phyloP scores from a whole-genome alignment of 2,113 vertebrate species.

The Mastomys coucha region DNA sequence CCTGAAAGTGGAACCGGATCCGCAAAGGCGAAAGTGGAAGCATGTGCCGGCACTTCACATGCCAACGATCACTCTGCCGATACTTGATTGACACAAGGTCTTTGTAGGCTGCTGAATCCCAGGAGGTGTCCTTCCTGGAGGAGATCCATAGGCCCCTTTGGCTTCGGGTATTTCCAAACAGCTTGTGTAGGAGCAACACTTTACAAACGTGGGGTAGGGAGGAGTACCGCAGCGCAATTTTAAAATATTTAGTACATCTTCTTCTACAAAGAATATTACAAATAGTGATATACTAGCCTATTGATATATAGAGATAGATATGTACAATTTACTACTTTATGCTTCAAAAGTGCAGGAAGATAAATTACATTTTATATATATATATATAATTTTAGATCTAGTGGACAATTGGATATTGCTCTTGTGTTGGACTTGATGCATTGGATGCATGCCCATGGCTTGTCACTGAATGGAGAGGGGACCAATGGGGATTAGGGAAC shows the following conservation, averaged over 20 bases:
- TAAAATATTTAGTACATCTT: constrained; percentile 75
- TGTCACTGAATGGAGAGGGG: constrained; percentile 74
- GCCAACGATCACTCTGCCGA: constrained; percentile 81
- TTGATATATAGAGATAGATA: constrained; percentile 74
- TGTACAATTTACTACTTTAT: constrained; percentile 82
- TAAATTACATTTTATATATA: constrained; percentile 78
- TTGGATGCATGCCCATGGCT: constrained; percentile 86
- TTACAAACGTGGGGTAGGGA: constrained; percentile 45
- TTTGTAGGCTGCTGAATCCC: constrained; percentile 64
- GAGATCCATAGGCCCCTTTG: constrained; percentile 27
- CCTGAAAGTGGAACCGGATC: constrained; percentile 73
- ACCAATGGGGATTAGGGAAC: constrained; percentile 57
- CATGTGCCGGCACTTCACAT: constrained; percentile 62
- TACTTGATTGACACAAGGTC: constrained; percentile 50
- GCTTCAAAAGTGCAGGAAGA: constrained; percentile 83
- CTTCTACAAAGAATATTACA: constrained; percentile 83
- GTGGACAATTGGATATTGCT: constrained; percentile 87
- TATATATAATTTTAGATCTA: constrained; percentile 69
- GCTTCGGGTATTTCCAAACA: constrained; percentile 71
- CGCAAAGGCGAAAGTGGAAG: constrained; percentile 75
- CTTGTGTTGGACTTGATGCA: constrained; percentile 84
- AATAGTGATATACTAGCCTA: constrained; percentile 81
- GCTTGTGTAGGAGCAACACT: constrained; percentile 50
- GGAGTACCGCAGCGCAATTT: constrained; percentile 81
- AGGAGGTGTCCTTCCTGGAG: constrained; percentile 48